Conservation (phyloP, 2,888 invertebrate species). For the Sympetrum striolatum region DNA sequence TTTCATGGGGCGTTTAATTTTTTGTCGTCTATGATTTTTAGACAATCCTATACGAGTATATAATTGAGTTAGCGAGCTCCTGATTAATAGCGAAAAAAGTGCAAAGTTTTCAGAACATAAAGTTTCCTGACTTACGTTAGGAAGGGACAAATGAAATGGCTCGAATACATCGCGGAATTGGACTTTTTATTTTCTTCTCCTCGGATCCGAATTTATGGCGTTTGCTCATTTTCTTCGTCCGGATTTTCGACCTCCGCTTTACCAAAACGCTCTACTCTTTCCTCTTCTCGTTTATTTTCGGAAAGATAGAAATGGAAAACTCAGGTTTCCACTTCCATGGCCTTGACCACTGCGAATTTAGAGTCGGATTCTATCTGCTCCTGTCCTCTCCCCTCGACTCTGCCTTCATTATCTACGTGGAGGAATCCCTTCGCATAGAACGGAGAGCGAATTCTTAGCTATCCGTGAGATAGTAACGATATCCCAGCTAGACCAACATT, state of each 20-base stretch:
- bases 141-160: not conserved
- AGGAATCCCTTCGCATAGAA: no score
- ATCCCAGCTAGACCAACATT: no score
- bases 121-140: no score
- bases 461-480: no score
- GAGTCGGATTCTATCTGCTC: conserved; percentile 22
- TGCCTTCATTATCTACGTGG: no score
- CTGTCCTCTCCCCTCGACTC: not conserved
- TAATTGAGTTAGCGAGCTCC: not conserved
- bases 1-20: no score
- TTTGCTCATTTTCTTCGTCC: not conserved
- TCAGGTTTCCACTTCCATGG: not conserved
- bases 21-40: not conserved
- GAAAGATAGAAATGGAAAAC: not conserved
- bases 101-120: not conserved
- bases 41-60: not conserved
- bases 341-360: conserved; percentile 36
- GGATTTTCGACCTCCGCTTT: not conserved
- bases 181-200: no score
- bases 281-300: not conserved
- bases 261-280: not conserved
- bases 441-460: no score
- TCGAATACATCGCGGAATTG: not conserved
- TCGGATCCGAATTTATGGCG: no score
- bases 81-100: not conserved